Evolutionary conservation across 2,797 vertebrate genomes (phyloP).

Genomic region (Rhyacichthys aspro): DNA sequence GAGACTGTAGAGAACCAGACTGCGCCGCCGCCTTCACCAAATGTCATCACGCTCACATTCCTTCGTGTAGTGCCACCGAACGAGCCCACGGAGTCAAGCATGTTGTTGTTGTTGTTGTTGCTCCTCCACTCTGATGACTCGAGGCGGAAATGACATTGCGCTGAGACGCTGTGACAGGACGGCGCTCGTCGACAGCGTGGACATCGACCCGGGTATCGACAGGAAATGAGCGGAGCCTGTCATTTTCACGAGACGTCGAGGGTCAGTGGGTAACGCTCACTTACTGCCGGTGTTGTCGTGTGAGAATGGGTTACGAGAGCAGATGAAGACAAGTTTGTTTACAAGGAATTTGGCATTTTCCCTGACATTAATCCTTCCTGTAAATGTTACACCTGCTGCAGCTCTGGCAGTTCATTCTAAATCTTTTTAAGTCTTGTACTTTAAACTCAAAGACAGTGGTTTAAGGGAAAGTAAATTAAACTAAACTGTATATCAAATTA

Average conservation of each 20-base stretch:
- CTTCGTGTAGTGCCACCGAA: neutral
- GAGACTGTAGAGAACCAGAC: neutral
- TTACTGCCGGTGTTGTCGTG: neutral
- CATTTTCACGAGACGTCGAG: conserved; percentile 30
- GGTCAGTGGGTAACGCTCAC: conserved; percentile 24
- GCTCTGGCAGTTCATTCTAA: too few species aligned
- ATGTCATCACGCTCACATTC: neutral
- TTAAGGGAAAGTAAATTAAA: too few species aligned
- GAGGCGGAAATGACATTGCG: conserved; percentile 52
- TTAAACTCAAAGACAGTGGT: too few species aligned
- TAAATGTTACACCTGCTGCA: conserved; percentile 22
- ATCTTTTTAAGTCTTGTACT: too few species aligned
- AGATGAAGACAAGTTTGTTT: conserved; percentile 28
- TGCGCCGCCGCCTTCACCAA: neutral
- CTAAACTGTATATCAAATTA: too few species aligned
- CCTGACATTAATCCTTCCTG: conserved; percentile 48
- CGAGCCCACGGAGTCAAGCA: neutral
- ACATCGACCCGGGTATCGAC: conserved; percentile 52
- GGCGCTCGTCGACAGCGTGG: conserved; percentile 37
- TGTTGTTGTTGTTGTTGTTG: conserved; percentile 21
- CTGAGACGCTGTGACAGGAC: conserved; percentile 44
- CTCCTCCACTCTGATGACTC: conserved; percentile 26
- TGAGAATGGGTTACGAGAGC: neutral
- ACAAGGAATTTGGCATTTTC: conserved; percentile 39
- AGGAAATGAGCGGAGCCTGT: conserved; percentile 55